Evolutionary conservation across 1,140 invertebrate genomes (phyloP), one percentile per base, ranked within the genome.

Genomic region (Drosophila obscura): DNA sequence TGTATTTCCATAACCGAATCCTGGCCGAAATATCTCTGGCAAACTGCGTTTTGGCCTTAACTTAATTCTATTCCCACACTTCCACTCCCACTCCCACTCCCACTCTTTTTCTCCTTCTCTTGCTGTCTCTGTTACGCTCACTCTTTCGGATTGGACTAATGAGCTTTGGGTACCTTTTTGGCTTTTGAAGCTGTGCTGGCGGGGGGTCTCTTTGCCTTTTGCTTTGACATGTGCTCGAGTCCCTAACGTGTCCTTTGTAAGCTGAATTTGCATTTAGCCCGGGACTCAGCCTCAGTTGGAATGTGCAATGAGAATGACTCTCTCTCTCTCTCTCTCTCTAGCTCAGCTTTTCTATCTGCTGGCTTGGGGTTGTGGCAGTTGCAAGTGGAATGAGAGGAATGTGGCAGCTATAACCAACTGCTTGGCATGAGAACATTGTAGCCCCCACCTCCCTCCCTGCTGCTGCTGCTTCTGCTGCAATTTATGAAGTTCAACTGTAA

Each of bases 401-500:
- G 43, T 31, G 49, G 55, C 44, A 48, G 35, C 46, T 65, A 62
- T 81, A 81, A 59, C 58, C 77, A 81, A 73, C 77, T 84, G 77
- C 63, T 77, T 80, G 67, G 80, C 80, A 83, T 83, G 80, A 69
- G 78, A 55, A 69, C 72, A 77, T 58, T 81, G 78, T 77, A 77
- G 62, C 39, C 55, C 49, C 24, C n/a, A n/a, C n/a, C 58, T 9
- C 53, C 55, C 52, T 39, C 61, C 56, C 67, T 43, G 41, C 43
- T 49, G 22, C 52, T 66, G 57, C 57, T 41, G 43, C 56, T 63
- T 24, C 56, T 60, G 8, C 67, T 67, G 80, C 80, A 84, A 84
- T 84, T 84, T 84, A 84, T 84, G 80, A 84, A 84, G 80, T 84
- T 84, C 77, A 80, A 65, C 81, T 76, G 77, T 85, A 85, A 85